phyloP scores from a whole-genome alignment of 1,140 invertebrate species.

The Acarapis woodi region DNA sequence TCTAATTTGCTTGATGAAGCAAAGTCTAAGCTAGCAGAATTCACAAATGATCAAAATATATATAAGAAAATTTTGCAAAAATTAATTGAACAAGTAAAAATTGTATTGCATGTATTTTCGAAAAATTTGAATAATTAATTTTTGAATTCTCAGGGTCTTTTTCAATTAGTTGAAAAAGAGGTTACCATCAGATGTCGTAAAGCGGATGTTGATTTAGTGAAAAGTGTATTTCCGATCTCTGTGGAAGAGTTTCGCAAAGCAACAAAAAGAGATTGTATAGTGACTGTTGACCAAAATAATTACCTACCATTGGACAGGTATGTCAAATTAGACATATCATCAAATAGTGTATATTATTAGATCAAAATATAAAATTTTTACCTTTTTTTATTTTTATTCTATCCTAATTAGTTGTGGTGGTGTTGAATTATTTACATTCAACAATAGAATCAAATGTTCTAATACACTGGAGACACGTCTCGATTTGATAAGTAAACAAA shows the following conservation, averaged over 20 bases:
- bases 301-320: constrained; percentile 44
- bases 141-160: constrained; percentile 26
- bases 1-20: constrained; percentile 62
- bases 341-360: constrained; percentile 13
- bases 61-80: constrained; percentile 53
- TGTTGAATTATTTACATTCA: constrained; percentile 48
- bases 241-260: constrained; percentile 32
- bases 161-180: constrained; percentile 48
- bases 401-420: constrained; percentile 43
- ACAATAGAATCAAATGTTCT: constrained; percentile 56
- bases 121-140: no score
- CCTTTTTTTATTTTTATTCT: no score
- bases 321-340: no score
- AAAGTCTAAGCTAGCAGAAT: constrained; percentile 42
- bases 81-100: no score
- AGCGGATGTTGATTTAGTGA: constrained; percentile 40
- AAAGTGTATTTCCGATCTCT: constrained; percentile 29
- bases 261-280: constrained; percentile 29
- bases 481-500: constrained; percentile 64
- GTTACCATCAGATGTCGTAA: constrained; percentile 50
- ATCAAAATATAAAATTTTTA: no score
- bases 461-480: constrained; percentile 82
- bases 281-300: constrained; percentile 39
- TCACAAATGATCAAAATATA: constrained; percentile 32
- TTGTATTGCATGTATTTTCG: neutral